Conservation (phyloP, 1,140 invertebrate genomes). For the Trichomalopsis sarcophagae region DNA sequence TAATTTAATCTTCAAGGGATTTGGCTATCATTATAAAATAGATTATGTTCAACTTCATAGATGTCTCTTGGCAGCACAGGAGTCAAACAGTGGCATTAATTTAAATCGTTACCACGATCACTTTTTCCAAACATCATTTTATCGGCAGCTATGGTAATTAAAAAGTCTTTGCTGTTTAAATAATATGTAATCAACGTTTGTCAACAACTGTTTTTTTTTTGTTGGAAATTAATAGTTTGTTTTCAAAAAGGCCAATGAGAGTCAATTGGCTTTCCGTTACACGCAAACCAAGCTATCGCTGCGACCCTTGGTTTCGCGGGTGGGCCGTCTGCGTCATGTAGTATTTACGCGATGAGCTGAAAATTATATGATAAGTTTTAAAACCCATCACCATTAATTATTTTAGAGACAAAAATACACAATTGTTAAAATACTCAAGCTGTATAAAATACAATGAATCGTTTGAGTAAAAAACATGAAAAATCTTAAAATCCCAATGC, state of each 20-base stretch:
- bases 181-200: conserved; percentile 1
- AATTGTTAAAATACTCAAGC: not conserved
- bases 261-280: conserved; percentile 28
- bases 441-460: not conserved
- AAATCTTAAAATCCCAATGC: no score
- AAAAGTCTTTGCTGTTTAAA: conserved; percentile 29
- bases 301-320: conserved; percentile 48
- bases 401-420: not conserved
- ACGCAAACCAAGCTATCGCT: conserved; percentile 30
- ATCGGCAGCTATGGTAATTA: conserved; percentile 14
- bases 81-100: conserved; percentile 10
- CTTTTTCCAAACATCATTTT: conserved; percentile 30
- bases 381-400: not conserved
- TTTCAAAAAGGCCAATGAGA: not conserved
- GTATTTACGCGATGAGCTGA: conserved; percentile 75
- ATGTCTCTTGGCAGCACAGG: conserved; percentile 12
- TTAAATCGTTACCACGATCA: conserved; percentile 8
- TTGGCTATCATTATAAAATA: conserved; percentile 6
- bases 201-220: conserved; percentile 6
- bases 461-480: not conserved
- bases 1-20: not conserved
- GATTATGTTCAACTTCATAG: conserved; percentile 24
- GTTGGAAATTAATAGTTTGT: conserved; percentile 2
- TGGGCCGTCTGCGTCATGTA: conserved; percentile 67
- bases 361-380: conserved; percentile 55